A percentile compares a stretch with the other conserved stretches of the same genome.
Conservation (phyloP, 2,888 invertebrate species). For the Enchytraeus crypticus region DNA sequence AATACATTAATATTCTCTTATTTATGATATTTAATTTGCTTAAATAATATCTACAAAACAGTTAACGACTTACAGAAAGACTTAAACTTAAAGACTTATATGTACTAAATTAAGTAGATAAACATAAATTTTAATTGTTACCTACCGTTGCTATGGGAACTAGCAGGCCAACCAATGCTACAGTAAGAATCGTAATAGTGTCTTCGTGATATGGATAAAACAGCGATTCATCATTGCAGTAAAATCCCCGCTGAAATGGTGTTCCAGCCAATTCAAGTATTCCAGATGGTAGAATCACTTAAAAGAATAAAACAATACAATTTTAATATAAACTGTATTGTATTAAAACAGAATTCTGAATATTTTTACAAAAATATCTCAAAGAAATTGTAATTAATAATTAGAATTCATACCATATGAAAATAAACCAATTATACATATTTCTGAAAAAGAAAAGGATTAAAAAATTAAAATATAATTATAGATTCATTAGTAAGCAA, state of each 20-base stretch:
- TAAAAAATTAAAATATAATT: no score
- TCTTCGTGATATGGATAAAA: constrained; percentile 67
- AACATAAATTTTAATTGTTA: background rate
- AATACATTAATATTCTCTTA: no score
- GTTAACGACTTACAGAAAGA: background rate
- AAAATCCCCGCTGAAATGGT: constrained; percentile 65
- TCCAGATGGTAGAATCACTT: constrained; percentile 20
- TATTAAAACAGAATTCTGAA: no score
- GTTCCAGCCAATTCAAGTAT: constrained; percentile 12
- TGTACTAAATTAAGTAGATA: background rate
- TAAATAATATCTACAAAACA: background rate
- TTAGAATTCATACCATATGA: no score
- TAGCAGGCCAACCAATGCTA: constrained; percentile 24
- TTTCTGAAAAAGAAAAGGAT: no score
- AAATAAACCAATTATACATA: no score
- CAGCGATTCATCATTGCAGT: constrained; percentile 85
- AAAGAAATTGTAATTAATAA: no score
- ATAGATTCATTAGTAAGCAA: no score
- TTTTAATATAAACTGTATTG: no score
- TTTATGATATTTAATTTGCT: no score
- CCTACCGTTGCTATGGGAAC: constrained; percentile 21
- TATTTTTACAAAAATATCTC: no score
- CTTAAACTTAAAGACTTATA: background rate
- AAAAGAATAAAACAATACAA: constrained; percentile 3
- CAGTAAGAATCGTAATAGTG: constrained; percentile 37